These are phyloP conservation scores for Mugil cephalus DNA, from an alignment of 2,113 vertebrate genomes.

Conservation along the genomic window DNA sequence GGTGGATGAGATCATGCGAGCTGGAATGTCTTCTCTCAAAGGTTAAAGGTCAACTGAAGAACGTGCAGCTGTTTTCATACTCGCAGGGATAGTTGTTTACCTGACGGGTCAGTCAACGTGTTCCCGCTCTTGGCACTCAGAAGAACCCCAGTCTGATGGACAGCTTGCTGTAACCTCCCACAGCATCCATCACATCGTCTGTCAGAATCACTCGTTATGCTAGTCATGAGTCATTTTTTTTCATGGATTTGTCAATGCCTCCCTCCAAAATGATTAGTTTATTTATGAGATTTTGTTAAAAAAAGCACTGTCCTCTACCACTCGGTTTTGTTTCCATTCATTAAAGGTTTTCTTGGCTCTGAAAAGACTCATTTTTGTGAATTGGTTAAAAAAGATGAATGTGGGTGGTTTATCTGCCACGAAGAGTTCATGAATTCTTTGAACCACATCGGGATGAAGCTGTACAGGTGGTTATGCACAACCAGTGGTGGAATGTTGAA, in stretches of 20 bases:
- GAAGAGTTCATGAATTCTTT: neutral
- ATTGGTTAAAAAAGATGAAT: neutral
- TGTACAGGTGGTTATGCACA: too few species aligned
- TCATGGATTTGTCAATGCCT: conserved; percentile 66
- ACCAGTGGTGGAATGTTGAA: too few species aligned
- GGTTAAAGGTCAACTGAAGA: conserved; percentile 83
- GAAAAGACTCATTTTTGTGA: conserved; percentile 40
- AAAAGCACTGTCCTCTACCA: conserved; percentile 82
- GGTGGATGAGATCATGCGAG: conserved; percentile 98
- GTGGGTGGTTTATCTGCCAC: neutral
- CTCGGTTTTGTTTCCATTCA: conserved; percentile 84
- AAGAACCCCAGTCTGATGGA: conserved; percentile 54
- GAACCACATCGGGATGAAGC: neutral
- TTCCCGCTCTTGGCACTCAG: conserved; percentile 41
- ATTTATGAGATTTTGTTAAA: conserved; percentile 89
- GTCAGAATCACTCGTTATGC: conserved; percentile 55
- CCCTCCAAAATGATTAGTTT: conserved; percentile 73
- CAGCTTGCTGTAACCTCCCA: conserved; percentile 15
- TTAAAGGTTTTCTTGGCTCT: conserved; percentile 82
- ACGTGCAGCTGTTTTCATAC: conserved; percentile 28
- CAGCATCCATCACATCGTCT: conserved; percentile 37
- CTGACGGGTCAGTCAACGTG: conserved; percentile 35
- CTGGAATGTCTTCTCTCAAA: conserved; percentile 97
- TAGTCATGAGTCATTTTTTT: conserved; percentile 49
- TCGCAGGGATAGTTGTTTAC: conserved; percentile 51